Conservation (phyloP, 2,797 vertebrate genomes). For the Girardinus metallicus region DNA sequence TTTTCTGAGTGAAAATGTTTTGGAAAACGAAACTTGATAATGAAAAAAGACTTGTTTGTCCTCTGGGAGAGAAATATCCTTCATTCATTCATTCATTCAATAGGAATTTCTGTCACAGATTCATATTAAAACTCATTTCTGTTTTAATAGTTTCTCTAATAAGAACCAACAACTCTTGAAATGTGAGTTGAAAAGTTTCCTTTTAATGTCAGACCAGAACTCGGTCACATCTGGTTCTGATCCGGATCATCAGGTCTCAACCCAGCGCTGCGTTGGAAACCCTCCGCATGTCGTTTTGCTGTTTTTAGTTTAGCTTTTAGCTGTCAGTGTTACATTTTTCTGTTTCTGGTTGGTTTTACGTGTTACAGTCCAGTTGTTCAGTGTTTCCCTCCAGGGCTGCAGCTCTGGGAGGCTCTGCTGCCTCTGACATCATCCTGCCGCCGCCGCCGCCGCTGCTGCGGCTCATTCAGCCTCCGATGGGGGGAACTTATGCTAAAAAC, state of each 20-base stretch:
- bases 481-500: conserved; percentile 32
- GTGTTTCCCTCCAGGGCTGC: background rate
- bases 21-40: background rate
- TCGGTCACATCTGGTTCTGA: background rate
- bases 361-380: background rate
- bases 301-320: background rate
- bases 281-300: background rate
- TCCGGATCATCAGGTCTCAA: background rate
- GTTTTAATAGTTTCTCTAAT: background rate
- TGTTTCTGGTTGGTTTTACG: background rate
- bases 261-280: background rate
- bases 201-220: background rate
- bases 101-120: background rate
- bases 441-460: too few species aligned
- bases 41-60: background rate
- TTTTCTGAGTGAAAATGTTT: background rate
- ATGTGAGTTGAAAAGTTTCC: background rate
- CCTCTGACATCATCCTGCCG: background rate
- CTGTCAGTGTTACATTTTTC: background rate
- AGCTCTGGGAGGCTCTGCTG: background rate
- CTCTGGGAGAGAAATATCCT: background rate
- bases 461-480: background rate
- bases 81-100: too few species aligned
- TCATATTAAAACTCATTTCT: background rate
- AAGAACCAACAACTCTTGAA: background rate